Percentiles rank a stretch among this genome's conserved stretches.
phyloP scores from a whole-genome alignment of 1,140 invertebrate genomes.

The Choristoneura fumiferana region DNA sequence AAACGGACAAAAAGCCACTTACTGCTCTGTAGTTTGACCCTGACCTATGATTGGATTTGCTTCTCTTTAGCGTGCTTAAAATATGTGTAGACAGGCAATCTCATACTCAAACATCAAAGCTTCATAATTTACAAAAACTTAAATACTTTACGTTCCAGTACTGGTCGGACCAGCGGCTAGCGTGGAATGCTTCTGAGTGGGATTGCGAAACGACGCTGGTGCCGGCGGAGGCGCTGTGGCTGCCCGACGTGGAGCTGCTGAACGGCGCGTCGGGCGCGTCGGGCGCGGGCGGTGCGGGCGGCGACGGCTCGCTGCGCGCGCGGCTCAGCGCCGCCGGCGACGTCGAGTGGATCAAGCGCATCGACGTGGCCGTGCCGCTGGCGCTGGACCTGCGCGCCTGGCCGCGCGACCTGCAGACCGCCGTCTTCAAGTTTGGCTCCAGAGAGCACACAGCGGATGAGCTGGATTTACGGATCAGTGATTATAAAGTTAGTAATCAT shows the following conservation, averaged over 20 bases:
- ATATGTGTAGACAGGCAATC: no score
- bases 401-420: constrained; percentile 49
- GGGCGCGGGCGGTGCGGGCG: constrained; percentile 20
- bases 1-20: no score
- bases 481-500: constrained; percentile 34
- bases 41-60: no score
- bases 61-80: no score
- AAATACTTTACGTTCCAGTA: constrained; percentile 31
- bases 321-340: constrained; percentile 39
- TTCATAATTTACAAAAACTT: no score
- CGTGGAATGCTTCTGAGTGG: constrained; percentile 56
- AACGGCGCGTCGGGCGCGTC: constrained; percentile 39
- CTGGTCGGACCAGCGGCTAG: constrained; percentile 54
- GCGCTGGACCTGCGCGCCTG: constrained; percentile 42
- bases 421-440: constrained; percentile 51
- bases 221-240: constrained; percentile 51
- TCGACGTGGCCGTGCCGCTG: constrained; percentile 48
- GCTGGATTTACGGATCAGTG: constrained; percentile 33
- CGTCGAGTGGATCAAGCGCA: constrained; percentile 39
- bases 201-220: constrained; percentile 39
- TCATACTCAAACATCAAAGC: no score
- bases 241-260: constrained; percentile 49
- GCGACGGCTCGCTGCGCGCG: constrained; percentile 40
- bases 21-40: no score
- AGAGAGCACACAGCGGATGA: constrained; percentile 37